These are phyloP conservation scores for Maccullochella peelii DNA, from an alignment of 2,113 vertebrate genomes.

Conservation along the genomic window DNA sequence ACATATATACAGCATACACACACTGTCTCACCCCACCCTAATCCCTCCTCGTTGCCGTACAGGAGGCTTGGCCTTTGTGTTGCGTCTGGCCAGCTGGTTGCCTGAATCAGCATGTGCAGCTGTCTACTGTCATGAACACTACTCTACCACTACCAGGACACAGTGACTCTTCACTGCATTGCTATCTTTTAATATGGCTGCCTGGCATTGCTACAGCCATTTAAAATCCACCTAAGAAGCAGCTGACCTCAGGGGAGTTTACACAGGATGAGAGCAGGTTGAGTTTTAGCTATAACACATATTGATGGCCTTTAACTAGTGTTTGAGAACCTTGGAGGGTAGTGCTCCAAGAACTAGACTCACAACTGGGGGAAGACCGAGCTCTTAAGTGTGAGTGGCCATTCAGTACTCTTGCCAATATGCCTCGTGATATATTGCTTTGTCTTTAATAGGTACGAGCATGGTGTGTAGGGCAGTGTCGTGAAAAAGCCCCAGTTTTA, in stretches of 20 bases:
- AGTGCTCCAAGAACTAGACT: slow-evolving; percentile 47
- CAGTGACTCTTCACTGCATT: slow-evolving; percentile 51
- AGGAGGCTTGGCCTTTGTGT: slow-evolving; percentile 69
- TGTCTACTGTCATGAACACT: slow-evolving; percentile 68
- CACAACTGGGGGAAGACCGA: slow-evolving; percentile 55
- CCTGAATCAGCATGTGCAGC: slow-evolving; percentile 72
- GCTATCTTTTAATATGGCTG: slow-evolving; percentile 57
- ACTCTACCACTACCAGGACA: slow-evolving; percentile 53
- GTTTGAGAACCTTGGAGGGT: slow-evolving; percentile 55
- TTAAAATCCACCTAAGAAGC: slow-evolving; percentile 52
- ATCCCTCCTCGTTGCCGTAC: slow-evolving; percentile 41
- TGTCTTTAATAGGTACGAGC: slow-evolving; percentile 78
- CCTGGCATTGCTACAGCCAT: slow-evolving; percentile 55
- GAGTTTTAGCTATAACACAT: slow-evolving; percentile 59
- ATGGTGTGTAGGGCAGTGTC: slow-evolving; percentile 60
- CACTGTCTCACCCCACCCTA: slow-evolving; percentile 27
- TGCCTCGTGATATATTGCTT: slow-evolving; percentile 72
- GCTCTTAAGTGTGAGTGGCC: slow-evolving; percentile 63
- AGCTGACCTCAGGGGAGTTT: slow-evolving; percentile 54
- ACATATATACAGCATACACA: slow-evolving; percentile 26
- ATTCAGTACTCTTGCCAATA: slow-evolving; percentile 76
- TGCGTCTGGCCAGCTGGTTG: slow-evolving; percentile 64
- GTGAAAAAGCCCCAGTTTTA: slow-evolving; percentile 73
- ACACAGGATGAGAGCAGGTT: slow-evolving; percentile 56
- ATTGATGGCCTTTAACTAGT: slow-evolving; percentile 68